Percentiles rank a stretch among this genome's conserved stretches.
These are phyloP conservation scores for Ecdyonurus torrentis DNA, from an alignment of 2,888 invertebrate species.

Conservation along the genomic window DNA sequence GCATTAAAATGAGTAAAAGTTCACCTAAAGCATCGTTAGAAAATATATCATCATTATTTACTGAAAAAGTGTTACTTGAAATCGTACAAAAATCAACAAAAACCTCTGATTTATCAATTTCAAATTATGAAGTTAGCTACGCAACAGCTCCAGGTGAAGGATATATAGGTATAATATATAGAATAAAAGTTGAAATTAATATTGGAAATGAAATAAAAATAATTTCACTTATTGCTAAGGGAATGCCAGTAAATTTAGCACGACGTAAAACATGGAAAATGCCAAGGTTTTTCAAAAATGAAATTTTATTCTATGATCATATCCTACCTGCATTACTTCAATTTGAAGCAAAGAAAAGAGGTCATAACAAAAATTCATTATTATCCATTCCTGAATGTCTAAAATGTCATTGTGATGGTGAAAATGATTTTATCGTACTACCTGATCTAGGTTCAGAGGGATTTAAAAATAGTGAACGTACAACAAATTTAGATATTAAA, in stretches of 20 bases:
- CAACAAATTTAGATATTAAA: not conserved
- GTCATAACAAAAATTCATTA: not conserved
- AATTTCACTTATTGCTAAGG: constrained; percentile 46
- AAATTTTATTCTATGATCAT: constrained; percentile 43
- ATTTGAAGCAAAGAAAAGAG: constrained; percentile 14
- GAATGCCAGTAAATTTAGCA: constrained; percentile 43
- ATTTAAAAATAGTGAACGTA: not conserved
- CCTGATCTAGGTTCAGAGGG: not conserved
- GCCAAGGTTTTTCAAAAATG: constrained; percentile 49
- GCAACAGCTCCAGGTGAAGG: constrained; percentile 46
- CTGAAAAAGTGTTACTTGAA: constrained; percentile 25
- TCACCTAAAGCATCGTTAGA: constrained; percentile 21
- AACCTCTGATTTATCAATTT: constrained; percentile 20
- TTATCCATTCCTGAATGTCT: not conserved
- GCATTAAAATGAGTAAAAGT: not conserved
- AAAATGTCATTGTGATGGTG: not conserved
- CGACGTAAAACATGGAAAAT: constrained; percentile 46
- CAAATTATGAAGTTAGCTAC: constrained; percentile 27
- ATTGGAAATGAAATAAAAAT: too few species aligned
- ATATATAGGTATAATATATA: constrained; percentile 45
- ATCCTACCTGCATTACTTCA: constrained; percentile 19
- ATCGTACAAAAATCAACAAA: constrained; percentile 25
- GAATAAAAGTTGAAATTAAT: constrained; percentile 31
- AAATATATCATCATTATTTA: constrained; percentile 26
- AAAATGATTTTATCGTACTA: constrained; percentile 2